Base-by-base conservation (phyloP, 2,888 invertebrate species). In the Athalia cordata region DNA sequence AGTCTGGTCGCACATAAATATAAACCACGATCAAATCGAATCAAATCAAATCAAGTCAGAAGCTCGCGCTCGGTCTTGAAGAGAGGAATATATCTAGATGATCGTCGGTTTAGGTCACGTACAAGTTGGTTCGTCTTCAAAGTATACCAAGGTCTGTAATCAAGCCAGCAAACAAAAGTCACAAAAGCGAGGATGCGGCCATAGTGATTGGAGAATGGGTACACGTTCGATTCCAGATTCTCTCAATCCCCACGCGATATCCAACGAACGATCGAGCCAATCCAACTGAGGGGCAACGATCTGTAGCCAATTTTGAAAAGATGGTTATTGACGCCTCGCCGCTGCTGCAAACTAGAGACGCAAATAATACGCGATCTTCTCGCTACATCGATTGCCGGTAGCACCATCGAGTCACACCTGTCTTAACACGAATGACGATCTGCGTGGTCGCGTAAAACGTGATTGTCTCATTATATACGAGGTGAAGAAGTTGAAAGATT, bases 251-350 rank as follows among this genome's bases (percentile, higher is more conserved):
- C 29, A 29, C 29, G 29, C 29, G 29, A 29, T 29, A 29, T 29
- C 29, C 29, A 29, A 29, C 29, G 29, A 29, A 29, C 13, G 55
- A 70, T 70, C 57, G 43, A 43, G n/a, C 70, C 70, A 70, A 70
- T 70, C 70, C 52, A 57, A 70, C 15, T 11, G 13, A 55, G 70
- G 55, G 55, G 70, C 70, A 70, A 70, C 70, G 70, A 70, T 70
- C 70, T 55, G 55, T 55, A 55, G 52, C 55, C 74, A 74, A 74
- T 74, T 74, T 74, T 74, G 52, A 74, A 49, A 61, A 74, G 61
- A 74, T 74, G 61, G 45, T 74, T 59, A 74, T 74, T 29, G 49
- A 74, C 61, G 74, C 43, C 15, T 43, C 43, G 47, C 45, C 64
- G n/a, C 67, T 50, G 50, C 15, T 50, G 50, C 49, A 13, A 49